Percentiles rank a stretch among this genome's conserved stretches.
These are phyloP conservation scores for Luscinia megarhynchos DNA, from an alignment of 2,797 vertebrate genomes.

Conservation along the genomic window DNA sequence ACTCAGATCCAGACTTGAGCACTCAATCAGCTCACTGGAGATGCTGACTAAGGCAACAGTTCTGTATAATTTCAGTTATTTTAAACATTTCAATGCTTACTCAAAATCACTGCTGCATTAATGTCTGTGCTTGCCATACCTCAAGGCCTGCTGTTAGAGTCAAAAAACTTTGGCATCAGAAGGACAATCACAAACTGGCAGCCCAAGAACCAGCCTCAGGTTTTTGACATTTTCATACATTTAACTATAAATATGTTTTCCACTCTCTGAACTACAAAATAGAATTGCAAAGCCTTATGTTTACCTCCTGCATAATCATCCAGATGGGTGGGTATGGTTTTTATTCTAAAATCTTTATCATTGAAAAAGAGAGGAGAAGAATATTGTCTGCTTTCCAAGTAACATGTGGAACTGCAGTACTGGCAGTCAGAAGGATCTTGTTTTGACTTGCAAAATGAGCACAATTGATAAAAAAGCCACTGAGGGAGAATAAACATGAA, in stretches of 20 bases:
- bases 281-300: neutral
- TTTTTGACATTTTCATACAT: neutral
- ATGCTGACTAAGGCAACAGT: neutral
- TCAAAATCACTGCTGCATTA: neutral
- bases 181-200: neutral
- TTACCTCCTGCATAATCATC: neutral
- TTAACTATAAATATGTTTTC: neutral
- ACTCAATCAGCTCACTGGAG: neutral
- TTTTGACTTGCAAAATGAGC: slow-evolving; percentile 61
- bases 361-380: neutral
- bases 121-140: neutral
- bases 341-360: neutral
- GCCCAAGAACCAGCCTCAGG: neutral
- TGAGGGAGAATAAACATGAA: slow-evolving; percentile 49
- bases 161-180: neutral
- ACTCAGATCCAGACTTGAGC: neutral
- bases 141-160: neutral
- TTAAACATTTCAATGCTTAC: neutral
- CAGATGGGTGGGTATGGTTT: neutral
- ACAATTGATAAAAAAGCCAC: slow-evolving; percentile 46
- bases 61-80: neutral
- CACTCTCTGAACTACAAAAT: neutral
- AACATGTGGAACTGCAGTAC: neutral
- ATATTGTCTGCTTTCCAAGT: slow-evolving; percentile 20
- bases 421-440: slow-evolving; percentile 1